These are phyloP conservation scores for Aphidius gifuensis DNA, from an alignment of 1,140 invertebrate genomes.

Conservation along the genomic window DNA sequence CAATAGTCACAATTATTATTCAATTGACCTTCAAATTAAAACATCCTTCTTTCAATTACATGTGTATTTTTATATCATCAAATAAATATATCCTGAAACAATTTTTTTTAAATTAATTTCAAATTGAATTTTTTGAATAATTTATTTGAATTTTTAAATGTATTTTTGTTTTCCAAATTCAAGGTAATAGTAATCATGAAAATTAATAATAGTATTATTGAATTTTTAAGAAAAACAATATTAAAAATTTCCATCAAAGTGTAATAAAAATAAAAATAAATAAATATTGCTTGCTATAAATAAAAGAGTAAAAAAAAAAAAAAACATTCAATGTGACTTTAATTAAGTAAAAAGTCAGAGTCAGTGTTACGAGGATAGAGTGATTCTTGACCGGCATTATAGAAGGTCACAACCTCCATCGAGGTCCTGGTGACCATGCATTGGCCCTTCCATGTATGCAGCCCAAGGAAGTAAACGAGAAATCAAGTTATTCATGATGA, in stretches of 20 bases:
- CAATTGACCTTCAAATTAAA: conserved; percentile 11
- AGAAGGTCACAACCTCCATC: conserved; percentile 48
- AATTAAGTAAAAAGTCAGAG: neutral
- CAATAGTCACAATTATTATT: too few relatives aligned
- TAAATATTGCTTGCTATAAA: neutral
- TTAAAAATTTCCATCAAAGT: too few relatives aligned
- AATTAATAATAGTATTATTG: too few relatives aligned
- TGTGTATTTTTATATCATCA: neutral
- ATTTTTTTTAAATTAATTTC: too few relatives aligned
- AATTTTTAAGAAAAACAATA: too few relatives aligned
- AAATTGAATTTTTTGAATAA: too few relatives aligned
- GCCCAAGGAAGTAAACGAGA: conserved; percentile 16
- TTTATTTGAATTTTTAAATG: too few relatives aligned
- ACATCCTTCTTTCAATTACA: conserved; percentile 9
- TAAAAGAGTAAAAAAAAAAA: neutral
- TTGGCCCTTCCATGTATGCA: conserved; percentile 28
- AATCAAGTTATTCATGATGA: neutral
- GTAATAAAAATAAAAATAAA: too few relatives aligned
- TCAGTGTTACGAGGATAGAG: conserved; percentile 13
- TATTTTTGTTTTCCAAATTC: too few relatives aligned
- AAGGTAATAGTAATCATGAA: too few relatives aligned
- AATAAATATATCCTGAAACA: neutral
- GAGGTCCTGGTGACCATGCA: conserved; percentile 31
- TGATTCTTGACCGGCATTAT: conserved; percentile 45
- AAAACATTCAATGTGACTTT: neutral